Conservation (phyloP, 2,888 invertebrate genomes). For the Meloe dianella region DNA sequence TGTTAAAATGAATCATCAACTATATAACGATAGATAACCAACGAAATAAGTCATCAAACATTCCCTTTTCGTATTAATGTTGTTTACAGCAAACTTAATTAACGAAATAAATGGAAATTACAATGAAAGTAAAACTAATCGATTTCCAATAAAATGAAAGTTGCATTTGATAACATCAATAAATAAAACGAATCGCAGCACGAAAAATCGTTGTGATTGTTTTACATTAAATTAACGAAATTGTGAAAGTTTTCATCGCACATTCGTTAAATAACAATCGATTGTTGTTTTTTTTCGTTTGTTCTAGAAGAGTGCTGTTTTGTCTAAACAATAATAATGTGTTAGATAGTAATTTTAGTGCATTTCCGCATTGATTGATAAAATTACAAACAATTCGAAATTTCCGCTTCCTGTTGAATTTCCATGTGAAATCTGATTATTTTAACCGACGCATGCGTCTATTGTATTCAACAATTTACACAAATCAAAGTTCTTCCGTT, state of each 20-base stretch:
- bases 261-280: neutral
- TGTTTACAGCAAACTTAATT: too few species aligned
- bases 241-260: neutral
- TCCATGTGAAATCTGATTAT: neutral
- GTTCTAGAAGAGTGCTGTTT: too few species aligned
- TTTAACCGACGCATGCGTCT: neutral
- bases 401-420: neutral
- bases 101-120: neutral
- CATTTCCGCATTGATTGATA: neutral
- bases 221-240: neutral
- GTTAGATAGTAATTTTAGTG: neutral
- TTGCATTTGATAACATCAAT: neutral
- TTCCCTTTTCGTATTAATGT: neutral
- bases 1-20: neutral
- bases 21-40: too few species aligned
- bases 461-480: neutral
- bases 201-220: neutral
- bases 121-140: slow-evolving; percentile 1
- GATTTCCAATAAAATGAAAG: slow-evolving; percentile 11
- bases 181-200: too few species aligned
- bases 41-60: too few species aligned
- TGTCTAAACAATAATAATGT: too few species aligned
- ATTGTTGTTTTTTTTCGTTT: neutral
- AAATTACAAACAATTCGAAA: neutral
- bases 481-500: neutral